Conservation (phyloP, 2,797 vertebrate genomes). For the Cichlasoma orientale region DNA sequence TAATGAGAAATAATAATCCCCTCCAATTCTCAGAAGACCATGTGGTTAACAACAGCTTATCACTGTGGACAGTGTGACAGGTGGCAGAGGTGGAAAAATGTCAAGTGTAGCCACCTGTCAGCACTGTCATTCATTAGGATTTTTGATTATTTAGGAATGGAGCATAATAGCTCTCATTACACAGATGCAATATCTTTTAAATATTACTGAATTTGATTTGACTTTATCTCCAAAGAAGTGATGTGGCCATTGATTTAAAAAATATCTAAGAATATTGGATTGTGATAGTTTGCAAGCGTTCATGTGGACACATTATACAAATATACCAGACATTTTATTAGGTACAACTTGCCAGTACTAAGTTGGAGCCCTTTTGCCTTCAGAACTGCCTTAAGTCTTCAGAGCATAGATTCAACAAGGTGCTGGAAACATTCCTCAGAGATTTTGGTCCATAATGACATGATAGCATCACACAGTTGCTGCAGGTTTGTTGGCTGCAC, state of each 20-base stretch:
- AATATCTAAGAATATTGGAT: not conserved
- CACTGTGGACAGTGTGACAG: constrained; percentile 30
- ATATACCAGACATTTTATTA: not conserved
- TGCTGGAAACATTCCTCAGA: not conserved
- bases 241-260: not conserved
- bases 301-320: not conserved
- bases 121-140: constrained; percentile 7
- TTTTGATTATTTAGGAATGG: constrained; percentile 5
- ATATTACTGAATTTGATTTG: not conserved
- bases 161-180: constrained; percentile 1
- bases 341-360: not conserved
- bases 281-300: not conserved
- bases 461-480: not conserved
- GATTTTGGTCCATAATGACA: not conserved
- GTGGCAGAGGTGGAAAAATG: constrained; percentile 38
- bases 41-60: constrained; percentile 52
- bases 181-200: not conserved
- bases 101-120: constrained; percentile 42
- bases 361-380: not conserved
- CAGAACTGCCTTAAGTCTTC: not conserved
- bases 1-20: constrained; percentile 72
- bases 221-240: not conserved
- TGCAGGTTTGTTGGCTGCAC: not conserved
- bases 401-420: not conserved
- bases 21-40: constrained; percentile 46